A percentile compares a stretch with the other conserved stretches of the same genome.
Conservation (phyloP, 2,113 vertebrate genomes). For the Tychaedon coryphoeus region DNA sequence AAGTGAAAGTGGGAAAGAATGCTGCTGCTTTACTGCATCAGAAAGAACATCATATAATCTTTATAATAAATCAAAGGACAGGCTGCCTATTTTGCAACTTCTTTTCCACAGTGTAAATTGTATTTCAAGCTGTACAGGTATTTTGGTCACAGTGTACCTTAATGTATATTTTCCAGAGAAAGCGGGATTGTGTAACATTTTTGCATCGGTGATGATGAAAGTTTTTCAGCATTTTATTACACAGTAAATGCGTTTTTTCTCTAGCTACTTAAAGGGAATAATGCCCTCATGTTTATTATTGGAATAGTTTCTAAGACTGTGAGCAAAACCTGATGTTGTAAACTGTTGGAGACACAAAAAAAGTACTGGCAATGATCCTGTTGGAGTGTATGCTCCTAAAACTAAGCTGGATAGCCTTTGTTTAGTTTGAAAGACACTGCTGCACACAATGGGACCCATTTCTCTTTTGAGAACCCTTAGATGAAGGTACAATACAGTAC, state of each 20-base stretch:
- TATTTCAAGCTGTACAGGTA: background rate
- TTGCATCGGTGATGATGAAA: background rate
- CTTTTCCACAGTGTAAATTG: background rate
- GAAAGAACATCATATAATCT: background rate
- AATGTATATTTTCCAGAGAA: background rate
- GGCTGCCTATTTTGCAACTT: background rate
- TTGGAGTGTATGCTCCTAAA: background rate
- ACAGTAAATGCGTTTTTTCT: background rate
- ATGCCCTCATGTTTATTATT: background rate
- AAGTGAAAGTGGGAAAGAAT: background rate
- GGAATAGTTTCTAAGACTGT: background rate
- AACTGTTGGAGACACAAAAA: background rate
- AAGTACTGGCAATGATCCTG: background rate
- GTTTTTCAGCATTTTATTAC: background rate
- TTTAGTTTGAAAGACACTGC: background rate
- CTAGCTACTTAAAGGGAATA: background rate
- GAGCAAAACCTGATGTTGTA: background rate
- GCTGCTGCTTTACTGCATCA: background rate
- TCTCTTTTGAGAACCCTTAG: background rate
- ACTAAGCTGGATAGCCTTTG: background rate
- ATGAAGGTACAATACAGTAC: background rate
- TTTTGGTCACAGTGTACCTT: background rate
- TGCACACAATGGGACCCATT: background rate
- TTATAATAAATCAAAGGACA: background rate
- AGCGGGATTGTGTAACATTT: background rate